A percentile compares a stretch with the other conserved stretches of the same genome.
Conservation (phyloP, 2,113 vertebrate species). For the Cyphomyrus plagiostoma region DNA sequence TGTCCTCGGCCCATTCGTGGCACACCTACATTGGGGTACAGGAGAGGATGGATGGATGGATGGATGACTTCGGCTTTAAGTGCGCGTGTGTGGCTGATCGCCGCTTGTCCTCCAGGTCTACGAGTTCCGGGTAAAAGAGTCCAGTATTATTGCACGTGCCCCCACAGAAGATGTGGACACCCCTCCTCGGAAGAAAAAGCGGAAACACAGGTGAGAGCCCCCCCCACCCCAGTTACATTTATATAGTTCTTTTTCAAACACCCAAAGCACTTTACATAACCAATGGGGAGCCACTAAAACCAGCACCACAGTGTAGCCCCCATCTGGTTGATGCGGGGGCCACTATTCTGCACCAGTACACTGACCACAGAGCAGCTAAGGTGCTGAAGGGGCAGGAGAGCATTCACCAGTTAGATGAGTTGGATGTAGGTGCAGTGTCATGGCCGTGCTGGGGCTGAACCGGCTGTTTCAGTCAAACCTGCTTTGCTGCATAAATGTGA, state of each 20-base stretch:
- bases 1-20: not conserved
- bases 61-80: not conserved
- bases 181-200: conserved; percentile 94
- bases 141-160: conserved; percentile 89
- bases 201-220: conserved; percentile 81
- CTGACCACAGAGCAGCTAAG: no score
- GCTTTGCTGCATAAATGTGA: not conserved
- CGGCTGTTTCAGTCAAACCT: not conserved
- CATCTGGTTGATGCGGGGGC: no score
- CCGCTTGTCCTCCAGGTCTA: conserved; percentile 70
- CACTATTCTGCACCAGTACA: no score
- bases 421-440: no score
- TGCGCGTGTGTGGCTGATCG: not conserved
- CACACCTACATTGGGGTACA: not conserved
- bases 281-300: no score
- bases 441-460: no score
- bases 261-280: no score
- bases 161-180: conserved; percentile 94
- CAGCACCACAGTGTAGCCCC: no score
- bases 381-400: no score
- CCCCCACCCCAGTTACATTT: no score
- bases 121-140: conserved; percentile 96
- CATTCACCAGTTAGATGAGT: no score
- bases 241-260: no score
- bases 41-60: not conserved